Conservation (phyloP, 1,140 invertebrate genomes). For the Triops longicaudatus region DNA sequence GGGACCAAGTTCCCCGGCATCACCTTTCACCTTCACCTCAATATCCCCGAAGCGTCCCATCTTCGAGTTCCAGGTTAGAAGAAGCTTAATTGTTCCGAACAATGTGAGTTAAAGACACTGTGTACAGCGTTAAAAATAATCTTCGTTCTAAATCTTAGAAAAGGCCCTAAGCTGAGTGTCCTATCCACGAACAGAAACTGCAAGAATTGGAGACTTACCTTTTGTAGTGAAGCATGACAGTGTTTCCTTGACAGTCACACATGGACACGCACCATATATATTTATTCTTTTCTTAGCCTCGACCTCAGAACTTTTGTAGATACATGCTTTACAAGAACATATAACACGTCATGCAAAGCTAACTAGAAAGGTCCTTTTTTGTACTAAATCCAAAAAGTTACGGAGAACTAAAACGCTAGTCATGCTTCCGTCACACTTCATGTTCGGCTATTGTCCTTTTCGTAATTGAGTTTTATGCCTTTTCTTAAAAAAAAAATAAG, state of each 20-base stretch:
- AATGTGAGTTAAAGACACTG: neutral
- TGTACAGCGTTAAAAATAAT: neutral
- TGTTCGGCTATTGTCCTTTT: neutral
- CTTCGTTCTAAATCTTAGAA: neutral
- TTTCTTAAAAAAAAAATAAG: neutral
- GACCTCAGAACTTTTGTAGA: neutral
- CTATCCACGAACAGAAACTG: neutral
- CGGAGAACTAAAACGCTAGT: neutral
- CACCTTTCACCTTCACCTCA: conserved; percentile 6
- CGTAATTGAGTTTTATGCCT: neutral
- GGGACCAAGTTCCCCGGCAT: neutral
- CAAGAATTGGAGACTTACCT: neutral
- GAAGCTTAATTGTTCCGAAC: neutral
- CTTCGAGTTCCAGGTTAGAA: neutral
- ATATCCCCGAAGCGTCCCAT: neutral
- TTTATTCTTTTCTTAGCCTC: neutral
- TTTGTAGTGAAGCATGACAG: neutral
- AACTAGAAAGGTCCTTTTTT: neutral
- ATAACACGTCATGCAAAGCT: conserved; percentile 1
- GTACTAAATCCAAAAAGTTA: neutral
- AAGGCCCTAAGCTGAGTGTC: neutral
- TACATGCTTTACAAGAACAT: neutral
- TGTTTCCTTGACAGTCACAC: neutral
- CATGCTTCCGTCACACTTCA: conserved; percentile 8
- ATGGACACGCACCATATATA: conserved; percentile 15